Evolutionary conservation across 2,113 vertebrate species (phyloP).

Genomic region (Pavo muticus): DNA sequence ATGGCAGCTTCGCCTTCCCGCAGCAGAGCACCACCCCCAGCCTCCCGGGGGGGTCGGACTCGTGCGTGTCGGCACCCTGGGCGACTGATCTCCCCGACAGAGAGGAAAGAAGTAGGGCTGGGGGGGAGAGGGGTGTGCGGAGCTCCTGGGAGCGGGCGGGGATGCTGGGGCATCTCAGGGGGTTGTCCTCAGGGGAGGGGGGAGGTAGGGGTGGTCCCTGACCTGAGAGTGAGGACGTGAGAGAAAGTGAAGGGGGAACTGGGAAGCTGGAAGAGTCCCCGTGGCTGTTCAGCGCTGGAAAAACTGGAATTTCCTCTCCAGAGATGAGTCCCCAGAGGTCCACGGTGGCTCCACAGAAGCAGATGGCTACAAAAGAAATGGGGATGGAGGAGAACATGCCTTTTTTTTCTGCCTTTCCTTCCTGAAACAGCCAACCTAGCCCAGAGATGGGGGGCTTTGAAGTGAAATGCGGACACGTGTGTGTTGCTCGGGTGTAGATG

Average conservation of each 20-base stretch:
- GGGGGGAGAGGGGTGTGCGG: not conserved
- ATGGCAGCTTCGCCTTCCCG: conserved; percentile 63
- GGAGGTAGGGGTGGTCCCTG: not conserved
- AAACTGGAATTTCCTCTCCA: not conserved
- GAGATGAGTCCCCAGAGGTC: not conserved
- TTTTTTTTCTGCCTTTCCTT: not conserved
- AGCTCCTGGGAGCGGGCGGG: not conserved
- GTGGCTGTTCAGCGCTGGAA: not conserved
- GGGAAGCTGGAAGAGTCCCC: not conserved
- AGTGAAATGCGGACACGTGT: rapidly evolving
- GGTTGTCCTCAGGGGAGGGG: not conserved
- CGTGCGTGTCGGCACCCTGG: conserved; percentile 6
- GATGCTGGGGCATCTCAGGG: not conserved
- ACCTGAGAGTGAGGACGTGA: not conserved
- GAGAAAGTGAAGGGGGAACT: not conserved
- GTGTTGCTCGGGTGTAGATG: not conserved
- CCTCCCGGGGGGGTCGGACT: conserved; percentile 40
- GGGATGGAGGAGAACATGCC: rapidly evolving
- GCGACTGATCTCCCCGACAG: conserved; percentile 55
- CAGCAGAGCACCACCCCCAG: conserved; percentile 54
- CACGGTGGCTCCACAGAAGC: not conserved
- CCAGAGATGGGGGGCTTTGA: not conserved
- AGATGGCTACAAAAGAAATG: not conserved
- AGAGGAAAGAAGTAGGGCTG: conserved; percentile 59
- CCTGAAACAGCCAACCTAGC: not conserved